Conservation (phyloP, 1,140 invertebrate genomes). For the Drosophila erecta region DNA sequence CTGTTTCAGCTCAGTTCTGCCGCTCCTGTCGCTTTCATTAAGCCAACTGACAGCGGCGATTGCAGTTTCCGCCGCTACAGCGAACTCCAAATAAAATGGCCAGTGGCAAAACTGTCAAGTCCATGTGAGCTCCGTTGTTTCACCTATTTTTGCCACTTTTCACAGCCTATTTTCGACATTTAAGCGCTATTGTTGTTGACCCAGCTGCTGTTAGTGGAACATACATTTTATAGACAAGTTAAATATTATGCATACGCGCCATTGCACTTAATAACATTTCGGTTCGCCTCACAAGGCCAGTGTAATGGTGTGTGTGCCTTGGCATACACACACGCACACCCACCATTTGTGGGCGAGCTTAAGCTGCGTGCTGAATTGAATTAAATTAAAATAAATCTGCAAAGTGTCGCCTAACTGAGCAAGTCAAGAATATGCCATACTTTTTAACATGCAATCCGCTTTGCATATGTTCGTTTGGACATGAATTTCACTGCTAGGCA, state of each 20-base stretch:
- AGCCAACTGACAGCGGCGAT: slow-evolving; percentile 65
- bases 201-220: slow-evolving; percentile 37
- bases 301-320: neutral
- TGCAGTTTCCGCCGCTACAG: slow-evolving; percentile 16
- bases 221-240: slow-evolving; percentile 61
- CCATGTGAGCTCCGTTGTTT: slow-evolving; percentile 15
- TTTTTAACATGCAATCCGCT: slow-evolving; percentile 27
- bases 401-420: slow-evolving; percentile 34
- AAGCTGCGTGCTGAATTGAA: slow-evolving; percentile 52
- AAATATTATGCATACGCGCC: slow-evolving; percentile 76
- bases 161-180: slow-evolving; percentile 28
- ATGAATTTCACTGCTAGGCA: neutral
- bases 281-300: slow-evolving; percentile 34
- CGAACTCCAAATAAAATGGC: slow-evolving; percentile 26
- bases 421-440: slow-evolving; percentile 27
- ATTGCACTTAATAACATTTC: slow-evolving; percentile 71
- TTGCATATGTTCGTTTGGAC: slow-evolving; percentile 28
- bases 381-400: slow-evolving; percentile 76
- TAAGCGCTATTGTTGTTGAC: slow-evolving; percentile 34
- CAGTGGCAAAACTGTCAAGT: slow-evolving; percentile 55
- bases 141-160: slow-evolving; percentile 39
- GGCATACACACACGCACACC: neutral
- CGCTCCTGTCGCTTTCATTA: slow-evolving; percentile 58
- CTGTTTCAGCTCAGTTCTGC: slow-evolving; percentile 1
- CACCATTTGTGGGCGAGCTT: slow-evolving; percentile 15